Evolutionary conservation across 1,140 invertebrate genomes (phyloP).

Genomic region (Chrysomallon squamiferum): DNA sequence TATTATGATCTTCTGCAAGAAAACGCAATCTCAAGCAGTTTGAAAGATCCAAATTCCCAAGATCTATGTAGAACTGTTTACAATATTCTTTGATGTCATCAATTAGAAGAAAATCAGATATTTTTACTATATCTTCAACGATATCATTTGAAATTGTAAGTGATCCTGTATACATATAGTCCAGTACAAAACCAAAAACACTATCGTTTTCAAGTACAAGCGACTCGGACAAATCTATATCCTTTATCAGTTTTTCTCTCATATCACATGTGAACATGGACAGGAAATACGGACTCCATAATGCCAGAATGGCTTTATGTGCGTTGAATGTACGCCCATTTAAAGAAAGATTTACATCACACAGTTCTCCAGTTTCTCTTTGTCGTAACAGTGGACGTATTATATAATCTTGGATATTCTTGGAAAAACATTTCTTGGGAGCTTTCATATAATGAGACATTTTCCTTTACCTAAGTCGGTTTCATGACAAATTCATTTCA

Average conservation of each 20-base stretch:
- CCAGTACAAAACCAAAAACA: conserved; percentile 74
- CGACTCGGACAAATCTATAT: conserved; percentile 71
- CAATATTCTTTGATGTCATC: conserved; percentile 63
- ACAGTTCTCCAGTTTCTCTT: conserved; percentile 57
- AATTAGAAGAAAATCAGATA: conserved; percentile 69
- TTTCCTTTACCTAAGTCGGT: not conserved
- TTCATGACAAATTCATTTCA: not conserved
- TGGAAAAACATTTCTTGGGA: conserved; percentile 49
- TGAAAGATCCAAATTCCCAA: conserved; percentile 55
- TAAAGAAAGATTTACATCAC: conserved; percentile 50
- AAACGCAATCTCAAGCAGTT: conserved; percentile 54
- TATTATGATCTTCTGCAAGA: conserved; percentile 54
- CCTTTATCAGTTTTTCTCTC: conserved; percentile 68
- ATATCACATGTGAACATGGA: conserved; percentile 62
- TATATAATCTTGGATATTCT: conserved; percentile 49
- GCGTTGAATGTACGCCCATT: conserved; percentile 46
- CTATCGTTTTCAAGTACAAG: conserved; percentile 67
- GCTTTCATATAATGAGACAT: conserved; percentile 59
- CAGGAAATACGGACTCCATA: conserved; percentile 59
- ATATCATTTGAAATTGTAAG: conserved; percentile 73
- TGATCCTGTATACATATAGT: conserved; percentile 89
- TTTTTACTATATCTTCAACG: conserved; percentile 76
- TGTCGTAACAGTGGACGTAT: conserved; percentile 50
- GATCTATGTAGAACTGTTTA: conserved; percentile 53
- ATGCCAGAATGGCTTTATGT: conserved; percentile 51